Evolutionary conservation across 1,140 invertebrate genomes (phyloP).

Genomic region (Bombus waltoni): DNA sequence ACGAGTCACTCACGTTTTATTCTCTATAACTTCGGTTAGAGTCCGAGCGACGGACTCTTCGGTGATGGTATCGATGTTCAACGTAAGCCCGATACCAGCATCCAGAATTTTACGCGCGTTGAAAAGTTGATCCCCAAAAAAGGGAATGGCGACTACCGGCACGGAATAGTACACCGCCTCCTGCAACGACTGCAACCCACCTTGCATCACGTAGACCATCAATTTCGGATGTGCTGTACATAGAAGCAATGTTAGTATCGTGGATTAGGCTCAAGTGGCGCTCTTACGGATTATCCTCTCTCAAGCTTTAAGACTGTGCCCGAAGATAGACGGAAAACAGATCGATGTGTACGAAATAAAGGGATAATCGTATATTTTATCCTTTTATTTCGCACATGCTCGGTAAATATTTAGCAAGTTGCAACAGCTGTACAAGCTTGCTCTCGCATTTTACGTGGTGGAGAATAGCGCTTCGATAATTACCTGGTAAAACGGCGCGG

Average conservation of each 20-base stretch:
- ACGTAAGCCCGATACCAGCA: constrained; percentile 73
- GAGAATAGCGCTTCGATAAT: neutral
- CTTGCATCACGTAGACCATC: constrained; percentile 84
- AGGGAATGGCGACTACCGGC: constrained; percentile 83
- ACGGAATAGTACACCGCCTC: constrained; percentile 84
- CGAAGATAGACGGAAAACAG: neutral
- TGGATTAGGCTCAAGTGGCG: constrained; percentile 1
- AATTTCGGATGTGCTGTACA: constrained; percentile 81
- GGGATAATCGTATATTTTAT: neutral
- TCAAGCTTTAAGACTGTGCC: neutral
- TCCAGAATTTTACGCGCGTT: constrained; percentile 78
- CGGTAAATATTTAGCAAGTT: neutral
- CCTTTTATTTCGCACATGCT: neutral
- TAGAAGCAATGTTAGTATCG: constrained; percentile 54
- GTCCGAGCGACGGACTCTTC: constrained; percentile 66
- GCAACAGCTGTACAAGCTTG: too few relatives aligned
- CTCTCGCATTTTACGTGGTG: neutral
- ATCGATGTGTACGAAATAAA: neutral
- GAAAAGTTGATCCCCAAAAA: constrained; percentile 81
- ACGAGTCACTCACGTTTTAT: constrained; percentile 71
- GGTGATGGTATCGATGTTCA: constrained; percentile 74
- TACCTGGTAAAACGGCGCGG: neutral
- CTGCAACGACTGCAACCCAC: constrained; percentile 83
- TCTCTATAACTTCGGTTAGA: constrained; percentile 72
- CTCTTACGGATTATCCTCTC: constrained; percentile 26